A percentile compares a stretch with the other conserved stretches of the same genome.
Conservation (phyloP, 2,113 vertebrate species). For the Hyaena hyaena region DNA sequence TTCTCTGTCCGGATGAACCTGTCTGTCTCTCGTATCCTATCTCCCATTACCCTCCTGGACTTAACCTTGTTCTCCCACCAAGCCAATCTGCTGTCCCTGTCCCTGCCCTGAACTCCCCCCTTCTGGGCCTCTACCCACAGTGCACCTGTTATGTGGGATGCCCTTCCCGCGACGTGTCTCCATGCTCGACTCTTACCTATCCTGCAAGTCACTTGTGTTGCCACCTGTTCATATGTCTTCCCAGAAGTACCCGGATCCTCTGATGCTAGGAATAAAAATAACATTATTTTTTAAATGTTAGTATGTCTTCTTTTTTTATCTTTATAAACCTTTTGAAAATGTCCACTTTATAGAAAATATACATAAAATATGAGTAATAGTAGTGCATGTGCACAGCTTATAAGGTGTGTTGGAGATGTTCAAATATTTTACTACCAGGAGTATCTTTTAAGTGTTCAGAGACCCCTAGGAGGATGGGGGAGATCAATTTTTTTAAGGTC, state of each 20-base stretch:
- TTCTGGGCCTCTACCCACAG: not conserved
- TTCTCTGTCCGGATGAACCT: not conserved
- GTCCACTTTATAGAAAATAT: not conserved
- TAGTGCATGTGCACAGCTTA: not conserved
- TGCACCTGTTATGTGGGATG: not conserved
- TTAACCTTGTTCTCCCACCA: not conserved
- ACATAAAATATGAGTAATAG: not conserved
- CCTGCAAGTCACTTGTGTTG: not conserved
- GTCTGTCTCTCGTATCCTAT: not conserved
- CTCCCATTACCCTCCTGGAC: not conserved
- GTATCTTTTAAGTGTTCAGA: not conserved
- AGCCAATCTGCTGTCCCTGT: not conserved
- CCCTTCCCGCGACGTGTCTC: rapidly evolving
- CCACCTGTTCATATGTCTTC: not conserved
- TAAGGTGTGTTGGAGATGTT: not conserved
- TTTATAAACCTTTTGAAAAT: constrained; percentile 15
- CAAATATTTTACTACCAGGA: not conserved
- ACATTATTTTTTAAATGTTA: not conserved
- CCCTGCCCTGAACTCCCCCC: not conserved
- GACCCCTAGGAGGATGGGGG: not conserved
- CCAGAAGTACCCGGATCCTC: not conserved
- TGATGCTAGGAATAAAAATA: not conserved
- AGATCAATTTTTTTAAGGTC: not conserved
- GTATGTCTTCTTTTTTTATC: not conserved
- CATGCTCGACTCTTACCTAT: not conserved